Percentiles rank a stretch among this genome's conserved stretches.
phyloP scores from a whole-genome alignment of 2,888 invertebrate genomes.

The Idaea aversata region DNA sequence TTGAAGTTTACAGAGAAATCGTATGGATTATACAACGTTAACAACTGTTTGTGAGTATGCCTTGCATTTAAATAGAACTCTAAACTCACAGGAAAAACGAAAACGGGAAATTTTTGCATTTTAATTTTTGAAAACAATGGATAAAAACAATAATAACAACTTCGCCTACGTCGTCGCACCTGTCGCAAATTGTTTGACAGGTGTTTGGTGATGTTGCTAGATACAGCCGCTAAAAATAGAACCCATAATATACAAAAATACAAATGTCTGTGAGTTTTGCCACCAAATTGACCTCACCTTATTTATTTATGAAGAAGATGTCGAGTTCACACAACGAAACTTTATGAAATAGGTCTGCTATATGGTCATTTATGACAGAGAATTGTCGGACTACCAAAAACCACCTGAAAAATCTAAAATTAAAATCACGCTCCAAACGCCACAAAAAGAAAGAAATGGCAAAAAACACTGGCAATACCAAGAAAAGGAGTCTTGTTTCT shows the following conservation, averaged over 20 bases:
- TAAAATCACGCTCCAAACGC: too few relatives aligned
- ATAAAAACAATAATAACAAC: conserved; percentile 52
- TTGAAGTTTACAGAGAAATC: conserved; percentile 89
- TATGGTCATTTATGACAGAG: too few relatives aligned
- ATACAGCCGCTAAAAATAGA: background rate
- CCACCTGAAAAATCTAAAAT: too few relatives aligned
- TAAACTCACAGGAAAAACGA: conserved; percentile 88
- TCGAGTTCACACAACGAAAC: too few relatives aligned
- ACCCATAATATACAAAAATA: background rate
- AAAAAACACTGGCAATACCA: too few relatives aligned
- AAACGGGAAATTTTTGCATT: conserved; percentile 87
- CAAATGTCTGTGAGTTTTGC: background rate
- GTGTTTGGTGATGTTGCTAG: background rate
- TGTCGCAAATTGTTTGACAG: conserved; percentile 16
- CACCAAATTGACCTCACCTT: too few relatives aligned
- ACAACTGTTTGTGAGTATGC: conserved; percentile 88
- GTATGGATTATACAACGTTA: conserved; percentile 92
- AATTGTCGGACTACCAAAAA: too few relatives aligned
- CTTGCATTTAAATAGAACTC: conserved; percentile 88
- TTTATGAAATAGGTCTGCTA: too few relatives aligned
- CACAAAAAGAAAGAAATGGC: too few relatives aligned
- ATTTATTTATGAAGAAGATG: too few relatives aligned
- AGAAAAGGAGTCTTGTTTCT: background rate
- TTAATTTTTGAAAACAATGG: conserved; percentile 40
- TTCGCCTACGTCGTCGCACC: conserved; percentile 18